Evolutionary conservation across 2,797 vertebrate genomes (phyloP).

Genomic region (Acanthiza pusilla): DNA sequence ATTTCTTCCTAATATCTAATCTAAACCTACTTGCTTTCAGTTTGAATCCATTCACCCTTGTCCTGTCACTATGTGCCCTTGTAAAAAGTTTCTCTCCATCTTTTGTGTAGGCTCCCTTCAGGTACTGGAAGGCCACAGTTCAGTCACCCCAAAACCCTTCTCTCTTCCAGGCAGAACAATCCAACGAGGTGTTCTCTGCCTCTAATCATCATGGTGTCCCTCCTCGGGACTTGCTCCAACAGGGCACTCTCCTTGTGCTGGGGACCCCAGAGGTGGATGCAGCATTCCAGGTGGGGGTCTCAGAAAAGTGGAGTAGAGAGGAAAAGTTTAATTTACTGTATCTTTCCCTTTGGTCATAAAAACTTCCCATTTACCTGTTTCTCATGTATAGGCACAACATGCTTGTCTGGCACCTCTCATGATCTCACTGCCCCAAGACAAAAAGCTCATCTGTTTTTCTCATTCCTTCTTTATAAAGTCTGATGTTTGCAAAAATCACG

Average conservation of each 20-base stretch:
- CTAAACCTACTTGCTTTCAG: background rate
- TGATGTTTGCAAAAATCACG: background rate
- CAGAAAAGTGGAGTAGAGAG: background rate
- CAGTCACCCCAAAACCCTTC: background rate
- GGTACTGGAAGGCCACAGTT: background rate
- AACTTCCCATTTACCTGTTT: accelerated
- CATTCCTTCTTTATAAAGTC: background rate
- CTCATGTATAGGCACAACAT: accelerated
- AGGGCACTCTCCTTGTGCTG: background rate
- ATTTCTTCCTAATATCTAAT: background rate
- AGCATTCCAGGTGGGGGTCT: background rate
- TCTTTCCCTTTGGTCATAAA: background rate
- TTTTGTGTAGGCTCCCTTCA: background rate
- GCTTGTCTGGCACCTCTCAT: background rate
- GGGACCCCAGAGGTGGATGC: background rate
- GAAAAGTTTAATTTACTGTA: accelerated
- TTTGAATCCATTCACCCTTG: background rate
- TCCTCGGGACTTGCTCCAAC: accelerated
- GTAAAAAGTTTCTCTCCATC: background rate
- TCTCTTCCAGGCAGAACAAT: background rate
- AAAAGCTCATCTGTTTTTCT: background rate
- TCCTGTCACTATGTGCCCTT: background rate
- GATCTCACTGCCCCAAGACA: background rate
- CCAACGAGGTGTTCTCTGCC: background rate
- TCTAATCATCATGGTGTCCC: no score